Evolutionary conservation across 2,888 invertebrate species (phyloP).

Genomic region (Pachliopta kotzebuea): DNA sequence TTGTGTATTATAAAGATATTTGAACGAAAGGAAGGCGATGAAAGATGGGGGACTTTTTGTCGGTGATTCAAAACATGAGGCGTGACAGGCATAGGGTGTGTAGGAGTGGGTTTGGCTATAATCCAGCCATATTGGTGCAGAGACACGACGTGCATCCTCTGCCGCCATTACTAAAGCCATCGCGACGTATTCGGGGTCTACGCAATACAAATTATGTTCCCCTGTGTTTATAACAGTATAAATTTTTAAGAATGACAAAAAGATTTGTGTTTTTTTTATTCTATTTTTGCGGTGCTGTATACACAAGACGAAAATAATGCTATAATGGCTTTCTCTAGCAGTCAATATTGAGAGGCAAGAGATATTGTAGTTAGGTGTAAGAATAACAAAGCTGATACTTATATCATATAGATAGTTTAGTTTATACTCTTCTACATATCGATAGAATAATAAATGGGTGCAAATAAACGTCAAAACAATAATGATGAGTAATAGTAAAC

Average conservation of each 20-base stretch:
- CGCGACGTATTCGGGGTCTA: constrained; percentile 3
- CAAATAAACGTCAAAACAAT: no score
- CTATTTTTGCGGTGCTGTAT: no score
- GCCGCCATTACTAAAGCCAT: constrained; percentile 30
- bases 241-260: background rate
- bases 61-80: constrained; percentile 52
- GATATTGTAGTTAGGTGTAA: no score
- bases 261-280: no score
- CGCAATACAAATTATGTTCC: constrained; percentile 2
- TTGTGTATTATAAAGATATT: constrained; percentile 56
- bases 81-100: constrained; percentile 57
- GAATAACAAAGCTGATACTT: no score
- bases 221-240: background rate
- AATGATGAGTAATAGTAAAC: no score
- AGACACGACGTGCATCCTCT: constrained; percentile 44
- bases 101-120: constrained; percentile 43
- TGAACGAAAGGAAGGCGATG: constrained; percentile 54
- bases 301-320: no score
- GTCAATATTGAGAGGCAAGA: no score
- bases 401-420: no score
- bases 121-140: constrained; percentile 46
- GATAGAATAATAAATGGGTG: no score
- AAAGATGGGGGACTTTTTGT: constrained; percentile 57
- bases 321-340: no score
- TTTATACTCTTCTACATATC: no score